Base-by-base conservation (phyloP, 1,140 invertebrate genomes). In the Ylistrum balloti region DNA sequence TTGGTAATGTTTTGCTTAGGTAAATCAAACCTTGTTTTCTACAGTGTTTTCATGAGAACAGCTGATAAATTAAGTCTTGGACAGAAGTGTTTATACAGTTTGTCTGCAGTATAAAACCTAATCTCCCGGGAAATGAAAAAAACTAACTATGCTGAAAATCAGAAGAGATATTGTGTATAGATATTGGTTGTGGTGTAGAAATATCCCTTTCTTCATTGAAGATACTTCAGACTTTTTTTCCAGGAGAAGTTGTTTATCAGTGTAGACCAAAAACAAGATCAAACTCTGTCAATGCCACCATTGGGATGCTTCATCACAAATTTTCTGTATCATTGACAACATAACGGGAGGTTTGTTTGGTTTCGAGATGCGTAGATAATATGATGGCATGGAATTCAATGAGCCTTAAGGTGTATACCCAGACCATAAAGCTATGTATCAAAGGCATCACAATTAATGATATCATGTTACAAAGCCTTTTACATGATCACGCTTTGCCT, bases 371-470 rank as follows among this genome's bases (percentile, higher is more conserved):
- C 56, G 2, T 74, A 74, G 56, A 74, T 74, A 74, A 74, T 74
- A 74, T n/a, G n/a, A 17, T 74, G 56, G 22, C 56, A 74, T 74
- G 56, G 56, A 74, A 74, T 74, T 74, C 56, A 74, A 74, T 74
- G 56, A 74, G 56, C 56, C 56, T 74, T n/a, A 74, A 74, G 56
- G 56, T 74, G 56, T 74, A n/a, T 2, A 5, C n/a, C 56, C 56
- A 74, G 56, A 74, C 56, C 5, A 74, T 74, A 74, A 74, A 74
- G 5, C 22, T 28, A 74, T 28, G 56, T 74, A 74, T 74, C 56
- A 74, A 74, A 74, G 56, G 56, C 9, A 1, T n/a, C 56, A 7
- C 56, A 74, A 74, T 28, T 74, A 74, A 74, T 74, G 56, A 74
- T 74, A 74, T 74, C 56, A 74, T 28, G 56, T 74, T 74, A 74